Percentiles rank a stretch among this genome's conserved stretches.
phyloP scores from a whole-genome alignment of 2,113 vertebrate species.

The Scolopax mira region DNA sequence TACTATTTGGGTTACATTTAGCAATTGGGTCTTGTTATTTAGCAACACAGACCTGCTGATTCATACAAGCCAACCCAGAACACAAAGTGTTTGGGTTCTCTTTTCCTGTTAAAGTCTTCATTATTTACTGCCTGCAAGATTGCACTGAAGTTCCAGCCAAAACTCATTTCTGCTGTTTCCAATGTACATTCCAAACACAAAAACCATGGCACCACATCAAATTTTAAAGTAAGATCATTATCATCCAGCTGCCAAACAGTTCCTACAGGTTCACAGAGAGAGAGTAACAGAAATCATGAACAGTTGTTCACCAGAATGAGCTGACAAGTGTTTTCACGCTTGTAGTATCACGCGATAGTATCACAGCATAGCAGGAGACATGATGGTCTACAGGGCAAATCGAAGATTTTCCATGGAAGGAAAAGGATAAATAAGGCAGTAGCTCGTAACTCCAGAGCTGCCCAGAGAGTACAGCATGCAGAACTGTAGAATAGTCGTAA shows the following conservation, averaged over 20 bases:
- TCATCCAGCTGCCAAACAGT: slow-evolving; percentile 29
- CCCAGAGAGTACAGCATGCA: neutral
- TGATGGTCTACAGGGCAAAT: neutral
- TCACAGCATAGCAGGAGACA: neutral
- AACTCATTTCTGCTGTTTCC: slow-evolving; percentile 43
- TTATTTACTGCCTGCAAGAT: slow-evolving; percentile 58
- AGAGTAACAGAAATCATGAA: neutral
- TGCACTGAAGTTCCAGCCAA: slow-evolving; percentile 54
- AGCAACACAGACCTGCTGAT: slow-evolving; percentile 56
- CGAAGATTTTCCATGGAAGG: neutral
- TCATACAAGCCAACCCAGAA: slow-evolving; percentile 44
- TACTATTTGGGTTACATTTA: slow-evolving; percentile 36
- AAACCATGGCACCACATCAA: slow-evolving; percentile 58
- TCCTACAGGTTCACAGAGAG: slow-evolving; percentile 40
- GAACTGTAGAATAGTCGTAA: neutral
- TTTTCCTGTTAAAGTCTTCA: slow-evolving; percentile 56
- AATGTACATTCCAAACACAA: slow-evolving; percentile 42
- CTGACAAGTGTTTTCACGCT: slow-evolving; percentile 20
- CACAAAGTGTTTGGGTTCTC: slow-evolving; percentile 49
- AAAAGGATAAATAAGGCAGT: neutral
- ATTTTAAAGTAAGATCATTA: slow-evolving; percentile 42
- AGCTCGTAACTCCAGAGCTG: neutral
- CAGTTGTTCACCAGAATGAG: neutral
- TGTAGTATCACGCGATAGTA: neutral
- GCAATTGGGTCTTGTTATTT: slow-evolving; percentile 11